phyloP scores from a whole-genome alignment of 2,797 vertebrate genomes.

The Helicolenus hilgendorfi region DNA sequence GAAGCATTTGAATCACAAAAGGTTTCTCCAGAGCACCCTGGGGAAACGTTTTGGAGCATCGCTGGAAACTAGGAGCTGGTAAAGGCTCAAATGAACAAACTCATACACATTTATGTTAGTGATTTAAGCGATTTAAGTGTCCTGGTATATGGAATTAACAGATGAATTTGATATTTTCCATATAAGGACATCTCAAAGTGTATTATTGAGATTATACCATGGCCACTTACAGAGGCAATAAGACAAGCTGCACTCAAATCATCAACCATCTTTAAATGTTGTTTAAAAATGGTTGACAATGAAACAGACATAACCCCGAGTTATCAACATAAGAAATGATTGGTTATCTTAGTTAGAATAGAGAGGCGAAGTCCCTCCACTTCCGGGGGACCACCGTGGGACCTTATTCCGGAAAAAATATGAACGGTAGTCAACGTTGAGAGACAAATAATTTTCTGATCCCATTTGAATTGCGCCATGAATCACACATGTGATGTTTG shows the following conservation, averaged over 20 bases:
- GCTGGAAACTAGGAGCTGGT: background rate
- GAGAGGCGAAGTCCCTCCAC: no score
- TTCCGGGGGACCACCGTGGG: no score
- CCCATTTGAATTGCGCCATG: no score
- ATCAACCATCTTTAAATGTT: background rate
- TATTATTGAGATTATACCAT: conserved; percentile 17
- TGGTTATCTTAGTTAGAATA: background rate
- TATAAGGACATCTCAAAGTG: conserved; percentile 1
- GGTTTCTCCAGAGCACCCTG: background rate
- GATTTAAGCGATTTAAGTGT: background rate
- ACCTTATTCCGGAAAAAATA: no score
- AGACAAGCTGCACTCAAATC: background rate
- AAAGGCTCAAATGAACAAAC: conserved; percentile 28
- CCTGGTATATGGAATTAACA: background rate
- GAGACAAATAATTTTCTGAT: no score
- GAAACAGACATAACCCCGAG: background rate
- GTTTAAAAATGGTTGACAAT: background rate
- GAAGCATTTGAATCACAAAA: conserved; percentile 6
- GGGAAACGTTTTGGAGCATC: conserved; percentile 1
- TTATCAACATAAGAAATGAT: background rate
- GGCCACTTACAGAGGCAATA: background rate
- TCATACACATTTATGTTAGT: conserved; percentile 27
- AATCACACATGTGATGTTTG: no score
- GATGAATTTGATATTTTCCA: conserved; percentile 15
- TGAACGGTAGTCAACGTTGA: no score